Evolutionary conservation across 2,888 invertebrate species (phyloP), one percentile per base, ranked within the genome.

Genomic region (Tortrix viridana): DNA sequence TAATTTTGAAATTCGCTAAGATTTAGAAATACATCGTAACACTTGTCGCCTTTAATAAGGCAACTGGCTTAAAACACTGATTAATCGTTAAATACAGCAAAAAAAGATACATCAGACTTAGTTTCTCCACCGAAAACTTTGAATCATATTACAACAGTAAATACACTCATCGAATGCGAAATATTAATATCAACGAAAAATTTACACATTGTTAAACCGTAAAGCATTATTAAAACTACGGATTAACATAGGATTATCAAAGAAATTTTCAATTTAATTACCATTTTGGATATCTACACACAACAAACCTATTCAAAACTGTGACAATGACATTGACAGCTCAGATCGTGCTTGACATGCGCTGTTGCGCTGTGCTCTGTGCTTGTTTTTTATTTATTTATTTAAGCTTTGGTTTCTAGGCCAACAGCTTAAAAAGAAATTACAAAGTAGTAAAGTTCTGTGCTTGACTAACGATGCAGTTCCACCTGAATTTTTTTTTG

Each of bases 191-290:
- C 1, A 54, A 2, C 18, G 9, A 0, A 37, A 66, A 67, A 71
- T 78, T 80, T 71, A 69, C 7, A 62, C 3, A 56, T 26, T 20
- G 1, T 12, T 19, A 6, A 44, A 57, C 14, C 1, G n/a, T 14
- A 57, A 50, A 2, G 6, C n/a, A 5, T 9, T 12, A 38, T 38
- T 43, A 18, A 55, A 65, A 47, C 2, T 1, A 14, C 0, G 9
- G 62, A 75, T 65, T 54, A 18, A 41, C n/a, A 0, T 41, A 52
- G 60, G 90, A 90, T 90, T 85, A 70, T 19, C 47, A 1, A 2
- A 70, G 67, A 80, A 84, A 80, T 69, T 69, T 54, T 0, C 68
- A 86, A 85, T 89, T 82, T 16, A 81, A 69, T 89, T 90, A 90
- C 90, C 90, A 90, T 90, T 85, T 88, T 88, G 80, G 70, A 69